Evolutionary conservation across 2,113 vertebrate species (phyloP), one percentile per base, ranked within the genome.

Genomic region (Apteryx mantelli): DNA sequence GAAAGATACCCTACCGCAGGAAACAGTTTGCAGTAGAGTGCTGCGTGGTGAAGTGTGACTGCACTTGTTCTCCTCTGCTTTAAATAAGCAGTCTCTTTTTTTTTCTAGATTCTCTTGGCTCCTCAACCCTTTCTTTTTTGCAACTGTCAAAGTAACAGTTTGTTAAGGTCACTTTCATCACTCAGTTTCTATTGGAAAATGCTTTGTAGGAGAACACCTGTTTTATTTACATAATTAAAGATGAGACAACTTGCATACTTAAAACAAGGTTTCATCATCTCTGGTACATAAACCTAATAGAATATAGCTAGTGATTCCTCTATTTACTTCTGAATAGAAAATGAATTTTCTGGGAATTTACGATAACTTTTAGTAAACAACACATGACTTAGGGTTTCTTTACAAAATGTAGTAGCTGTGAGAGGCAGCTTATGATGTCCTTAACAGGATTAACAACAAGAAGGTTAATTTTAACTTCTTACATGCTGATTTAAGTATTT

Each of bases 341-440:
- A 58, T 55, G 7, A 52, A 14, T 36, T 90, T 83, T 40, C 26
- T 68, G 44, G 24, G 58, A 66, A 75, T 60, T 50, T 90, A 14
- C 11, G 55, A 1, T 80, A 18, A 4, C 38, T 17, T 22, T 63
- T 76, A 34, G 25, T 69, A 36, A 82, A 7, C 38, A 53, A 25
- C 28, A 17, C 4, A 0, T 34, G 46, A 8, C 19, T 65, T 66
- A 36, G 34, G 25, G 18, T 11, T 65, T 66, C 34, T 69, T 86
- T 63, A 32, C 32, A 12, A 69, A 58, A 58, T 18, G 7, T 17
- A 26, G 48, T 42, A 40, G 46, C 64, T 71, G 42, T 32, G 48
- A 24, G 38, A 69, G 22, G 60, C 42, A 18, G 26, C 55, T 86
- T n/a, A 2, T 0, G 0, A 24, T 94, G 75, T 26, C 63, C 63